These are phyloP conservation scores for Sicus ferrugineus DNA, from an alignment of 2,888 invertebrate genomes.

Conservation along the genomic window DNA sequence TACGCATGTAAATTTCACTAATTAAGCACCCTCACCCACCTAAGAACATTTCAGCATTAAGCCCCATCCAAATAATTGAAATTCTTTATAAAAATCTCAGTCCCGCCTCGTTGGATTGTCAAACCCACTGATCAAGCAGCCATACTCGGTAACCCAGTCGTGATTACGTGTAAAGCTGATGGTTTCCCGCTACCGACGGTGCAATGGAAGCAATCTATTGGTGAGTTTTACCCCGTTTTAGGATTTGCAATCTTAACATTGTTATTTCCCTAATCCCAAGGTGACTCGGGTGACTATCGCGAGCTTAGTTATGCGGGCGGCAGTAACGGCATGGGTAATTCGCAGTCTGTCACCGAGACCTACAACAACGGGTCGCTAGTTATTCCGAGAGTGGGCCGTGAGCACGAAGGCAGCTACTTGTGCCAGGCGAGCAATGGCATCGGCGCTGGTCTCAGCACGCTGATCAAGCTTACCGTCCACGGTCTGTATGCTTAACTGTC, in stretches of 20 bases:
- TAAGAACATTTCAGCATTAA: not conserved
- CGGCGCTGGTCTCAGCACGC: conserved; percentile 70
- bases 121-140: conserved; percentile 78
- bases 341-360: conserved; percentile 59
- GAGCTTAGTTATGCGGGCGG: conserved; percentile 65
- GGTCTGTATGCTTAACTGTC: conserved; percentile 59
- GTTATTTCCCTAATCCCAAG: conserved; percentile 37
- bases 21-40: conserved; percentile 10
- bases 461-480: conserved; percentile 70
- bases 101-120: conserved; percentile 78
- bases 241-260: not conserved
- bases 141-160: conserved; percentile 74
- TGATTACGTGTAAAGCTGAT: conserved; percentile 76
- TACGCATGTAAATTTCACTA: conserved; percentile 29
- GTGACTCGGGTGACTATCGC: conserved; percentile 67
- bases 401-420: conserved; percentile 68
- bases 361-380: conserved; percentile 66
- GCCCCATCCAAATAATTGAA: not conserved
- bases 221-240: conserved; percentile 52
- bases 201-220: conserved; percentile 68
- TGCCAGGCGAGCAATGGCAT: conserved; percentile 72
- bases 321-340: conserved; percentile 50
- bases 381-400: conserved; percentile 67
- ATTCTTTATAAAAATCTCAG: conserved; percentile 62
- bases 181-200: conserved; percentile 76